These are phyloP conservation scores for Agapornis canus DNA, from an alignment of 2,797 vertebrate genomes.

Conservation along the genomic window DNA sequence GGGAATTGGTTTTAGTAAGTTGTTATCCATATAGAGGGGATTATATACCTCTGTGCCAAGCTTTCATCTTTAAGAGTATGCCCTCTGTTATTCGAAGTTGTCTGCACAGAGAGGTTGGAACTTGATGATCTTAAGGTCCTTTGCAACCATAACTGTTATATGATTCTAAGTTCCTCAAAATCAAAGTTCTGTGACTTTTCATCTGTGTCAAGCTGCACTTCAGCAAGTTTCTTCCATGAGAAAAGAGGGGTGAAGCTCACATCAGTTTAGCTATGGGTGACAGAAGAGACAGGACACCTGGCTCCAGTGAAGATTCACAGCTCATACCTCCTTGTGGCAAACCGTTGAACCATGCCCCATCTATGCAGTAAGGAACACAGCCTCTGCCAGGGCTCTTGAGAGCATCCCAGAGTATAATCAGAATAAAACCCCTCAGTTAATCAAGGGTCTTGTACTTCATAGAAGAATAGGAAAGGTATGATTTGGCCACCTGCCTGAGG, in stretches of 20 bases:
- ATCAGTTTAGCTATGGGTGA: background rate
- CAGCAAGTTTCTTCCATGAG: background rate
- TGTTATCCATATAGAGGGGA: background rate
- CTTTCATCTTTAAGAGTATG: background rate
- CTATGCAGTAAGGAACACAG: fast-evolving
- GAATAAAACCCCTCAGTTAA: background rate
- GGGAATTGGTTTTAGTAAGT: background rate
- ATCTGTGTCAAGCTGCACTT: background rate
- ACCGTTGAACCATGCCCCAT: background rate
- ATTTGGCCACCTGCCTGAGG: background rate
- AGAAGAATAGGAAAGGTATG: background rate
- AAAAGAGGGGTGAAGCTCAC: background rate
- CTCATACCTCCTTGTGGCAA: background rate
- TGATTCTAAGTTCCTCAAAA: background rate
- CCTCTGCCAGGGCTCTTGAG: background rate
- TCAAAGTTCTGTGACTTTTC: background rate
- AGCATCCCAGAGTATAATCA: background rate
- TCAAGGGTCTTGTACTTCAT: background rate
- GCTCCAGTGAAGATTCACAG: background rate
- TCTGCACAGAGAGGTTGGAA: background rate
- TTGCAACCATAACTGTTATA: too few species aligned
- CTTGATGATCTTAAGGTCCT: too few species aligned
- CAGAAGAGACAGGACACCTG: background rate
- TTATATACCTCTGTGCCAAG: background rate
- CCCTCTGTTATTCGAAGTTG: background rate